Base-by-base conservation (phyloP, 2,797 vertebrate species). In the Glyptemys insculpta region DNA sequence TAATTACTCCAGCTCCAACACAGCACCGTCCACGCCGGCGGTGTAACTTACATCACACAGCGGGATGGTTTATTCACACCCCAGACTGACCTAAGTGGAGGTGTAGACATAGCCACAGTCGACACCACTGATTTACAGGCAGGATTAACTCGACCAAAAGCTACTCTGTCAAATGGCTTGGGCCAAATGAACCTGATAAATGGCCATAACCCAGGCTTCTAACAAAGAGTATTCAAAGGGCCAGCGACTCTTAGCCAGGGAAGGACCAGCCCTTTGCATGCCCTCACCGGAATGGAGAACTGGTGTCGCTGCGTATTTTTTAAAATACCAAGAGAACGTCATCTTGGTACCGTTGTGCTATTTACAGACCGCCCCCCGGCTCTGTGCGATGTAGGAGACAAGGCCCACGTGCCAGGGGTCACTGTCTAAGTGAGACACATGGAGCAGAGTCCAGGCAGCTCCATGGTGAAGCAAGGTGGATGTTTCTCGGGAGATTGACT, bases 271-370 rank as follows among this genome's bases (percentile, higher is more conserved):
- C 59, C 31, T 34, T 34, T 62, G 59, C 31, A 62, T 62, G 14
- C 59, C 16, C 62, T 65, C 34, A 16, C 62, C 1, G 31, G 62
- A 65, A 9, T 34, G 31, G 18, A 65, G 62, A 65, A 18, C 34
- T 6, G 8, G 5, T 19, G 62, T 18, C 3, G 62, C 62, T n/a
- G 62, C 5, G 0, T n/a, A n/a, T 19, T 15, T 65, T 65, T n/a
- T n/a, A 65, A n/a, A 65, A 7, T 19, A 18, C 34, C 14, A 34
- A 68, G 34, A 68, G 14, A 68, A 37, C 12, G 2, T 68, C 65
- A 16, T 10, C 4, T 19, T 18, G 65, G 65, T 68, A 16, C 62
- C 31, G 0, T 18, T 68, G 65, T 53, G 19, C 19, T 53, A 21
- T 53, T 53, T 53, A 53, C 53, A 21, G 53, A 53, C 53, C 8